Evolutionary conservation across 2,888 invertebrate species (phyloP).

Genomic region (Phyllotreta cruciferae): DNA sequence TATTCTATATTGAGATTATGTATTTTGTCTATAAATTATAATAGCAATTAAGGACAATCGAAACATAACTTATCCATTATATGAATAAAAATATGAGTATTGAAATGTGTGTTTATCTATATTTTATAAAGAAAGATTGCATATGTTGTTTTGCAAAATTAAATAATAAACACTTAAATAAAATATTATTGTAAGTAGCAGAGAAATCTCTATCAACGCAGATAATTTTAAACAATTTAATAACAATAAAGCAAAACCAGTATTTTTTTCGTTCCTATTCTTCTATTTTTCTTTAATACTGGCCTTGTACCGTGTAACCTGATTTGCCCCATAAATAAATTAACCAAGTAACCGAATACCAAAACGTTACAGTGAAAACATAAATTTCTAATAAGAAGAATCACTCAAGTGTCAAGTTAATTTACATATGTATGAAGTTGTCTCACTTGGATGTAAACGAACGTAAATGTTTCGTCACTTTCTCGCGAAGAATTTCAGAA

Average conservation of each 20-base stretch:
- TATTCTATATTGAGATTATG: constrained; percentile 23
- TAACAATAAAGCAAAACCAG: no score
- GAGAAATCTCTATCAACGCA: no score
- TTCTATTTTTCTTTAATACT: no score
- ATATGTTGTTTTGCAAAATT: no score
- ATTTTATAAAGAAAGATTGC: no score
- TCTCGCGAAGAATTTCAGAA: constrained; percentile 38
- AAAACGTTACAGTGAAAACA: not conserved
- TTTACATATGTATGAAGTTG: constrained; percentile 31
- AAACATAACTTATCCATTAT: constrained; percentile 16
- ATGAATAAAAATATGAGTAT: constrained; percentile 11
- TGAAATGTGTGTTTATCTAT: not conserved
- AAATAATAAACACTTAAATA: no score
- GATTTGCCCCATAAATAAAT: no score
- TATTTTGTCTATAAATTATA: constrained; percentile 1
- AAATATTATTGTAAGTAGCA: no score
- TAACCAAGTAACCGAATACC: no score
- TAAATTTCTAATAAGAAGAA: constrained; percentile 4
- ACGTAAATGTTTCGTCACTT: constrained; percentile 29
- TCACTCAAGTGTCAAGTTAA: constrained; percentile 28
- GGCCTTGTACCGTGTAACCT: no score
- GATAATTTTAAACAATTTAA: no score
- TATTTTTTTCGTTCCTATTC: no score
- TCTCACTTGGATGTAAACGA: constrained; percentile 33
- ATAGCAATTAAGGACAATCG: constrained; percentile 31